A percentile compares a stretch with the other conserved stretches of the same genome.
Evolutionary conservation across 2,113 vertebrate species (phyloP).

Genomic region (Myxocyprinus asiaticus): DNA sequence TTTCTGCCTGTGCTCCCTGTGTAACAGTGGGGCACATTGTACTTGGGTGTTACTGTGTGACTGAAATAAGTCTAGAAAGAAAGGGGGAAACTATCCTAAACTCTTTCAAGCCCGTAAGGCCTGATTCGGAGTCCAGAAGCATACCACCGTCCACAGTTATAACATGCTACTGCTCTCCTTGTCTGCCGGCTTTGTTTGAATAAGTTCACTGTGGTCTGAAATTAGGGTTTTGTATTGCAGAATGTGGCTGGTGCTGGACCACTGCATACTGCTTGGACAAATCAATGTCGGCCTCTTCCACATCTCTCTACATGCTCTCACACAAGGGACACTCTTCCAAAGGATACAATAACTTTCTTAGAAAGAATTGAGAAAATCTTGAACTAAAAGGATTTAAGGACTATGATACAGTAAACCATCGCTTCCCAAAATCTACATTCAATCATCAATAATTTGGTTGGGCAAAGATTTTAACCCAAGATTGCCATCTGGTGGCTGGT

Average conservation of each 20-base stretch:
- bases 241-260: conserved; percentile 57
- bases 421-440: conserved; percentile 8
- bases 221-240: conserved; percentile 41
- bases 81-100: conserved; percentile 45
- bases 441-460: neutral
- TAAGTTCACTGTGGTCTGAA: conserved; percentile 65
- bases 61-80: conserved; percentile 25
- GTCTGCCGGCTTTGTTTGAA: conserved; percentile 65
- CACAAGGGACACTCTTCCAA: conserved; percentile 38
- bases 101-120: conserved; percentile 59
- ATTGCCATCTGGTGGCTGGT: conserved; percentile 66
- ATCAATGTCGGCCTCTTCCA: conserved; percentile 56
- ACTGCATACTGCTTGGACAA: conserved; percentile 52
- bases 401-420: neutral
- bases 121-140: conserved; percentile 60
- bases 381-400: conserved; percentile 23
- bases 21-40: conserved; percentile 46
- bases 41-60: conserved; percentile 17
- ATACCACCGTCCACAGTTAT: conserved; percentile 67
- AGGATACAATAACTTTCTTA: conserved; percentile 43
- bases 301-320: conserved; percentile 50
- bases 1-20: too few species aligned
- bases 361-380: conserved; percentile 6
- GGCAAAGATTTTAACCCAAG: conserved; percentile 37
- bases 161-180: conserved; percentile 64